Conservation (phyloP, 2,888 invertebrate genomes). For the Nymphalis c-album region DNA sequence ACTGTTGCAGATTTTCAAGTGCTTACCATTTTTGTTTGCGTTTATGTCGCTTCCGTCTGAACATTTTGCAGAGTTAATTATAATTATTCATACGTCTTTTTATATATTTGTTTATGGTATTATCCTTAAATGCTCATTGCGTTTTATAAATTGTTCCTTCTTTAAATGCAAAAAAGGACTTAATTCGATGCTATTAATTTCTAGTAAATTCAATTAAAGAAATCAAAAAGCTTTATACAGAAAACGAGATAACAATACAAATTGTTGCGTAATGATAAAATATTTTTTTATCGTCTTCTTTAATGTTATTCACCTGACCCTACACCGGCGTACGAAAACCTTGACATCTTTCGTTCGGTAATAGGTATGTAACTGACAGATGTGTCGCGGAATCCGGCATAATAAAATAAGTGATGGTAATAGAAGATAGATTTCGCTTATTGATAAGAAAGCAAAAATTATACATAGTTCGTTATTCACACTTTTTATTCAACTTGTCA, state of each 20-base stretch:
- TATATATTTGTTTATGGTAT: too few relatives aligned
- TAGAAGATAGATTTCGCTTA: neutral
- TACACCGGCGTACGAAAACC: conserved; percentile 43
- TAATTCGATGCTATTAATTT: too few relatives aligned
- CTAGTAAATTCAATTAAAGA: too few relatives aligned
- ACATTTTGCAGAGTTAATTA: neutral
- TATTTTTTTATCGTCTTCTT: conserved; percentile 47
- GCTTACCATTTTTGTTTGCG: neutral
- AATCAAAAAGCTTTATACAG: too few relatives aligned
- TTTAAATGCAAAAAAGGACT: too few relatives aligned
- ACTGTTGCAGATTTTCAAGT: conserved; percentile 5
- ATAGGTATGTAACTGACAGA: conserved; percentile 39
- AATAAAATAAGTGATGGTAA: conserved; percentile 24
- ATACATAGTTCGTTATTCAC: conserved; percentile 16
- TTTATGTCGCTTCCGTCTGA: neutral
- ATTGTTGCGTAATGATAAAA: conserved; percentile 8
- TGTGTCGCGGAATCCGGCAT: conserved; percentile 41
- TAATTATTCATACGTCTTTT: too few relatives aligned
- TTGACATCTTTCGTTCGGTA: conserved; percentile 53
- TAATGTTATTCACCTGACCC: conserved; percentile 44
- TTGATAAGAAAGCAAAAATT: conserved; percentile 1
- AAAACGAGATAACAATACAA: too few relatives aligned
- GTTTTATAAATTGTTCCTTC: neutral
- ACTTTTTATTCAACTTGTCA: conserved; percentile 26
- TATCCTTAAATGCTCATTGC: neutral